Conservation (phyloP, 2,888 invertebrate genomes). For the Tinea pellionella region DNA sequence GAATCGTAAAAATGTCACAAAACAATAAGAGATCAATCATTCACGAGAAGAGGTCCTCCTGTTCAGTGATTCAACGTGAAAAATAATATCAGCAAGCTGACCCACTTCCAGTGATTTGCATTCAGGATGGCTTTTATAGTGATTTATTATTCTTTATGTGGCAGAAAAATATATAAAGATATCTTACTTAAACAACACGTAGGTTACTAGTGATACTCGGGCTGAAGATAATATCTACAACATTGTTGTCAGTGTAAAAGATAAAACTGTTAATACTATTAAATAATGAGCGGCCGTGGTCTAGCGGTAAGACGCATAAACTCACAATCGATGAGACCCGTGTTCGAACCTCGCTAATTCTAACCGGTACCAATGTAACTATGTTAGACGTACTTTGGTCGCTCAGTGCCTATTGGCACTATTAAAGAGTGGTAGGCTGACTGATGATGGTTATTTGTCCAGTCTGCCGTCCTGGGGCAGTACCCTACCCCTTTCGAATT, state of each 20-base stretch:
- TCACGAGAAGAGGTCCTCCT: conserved; percentile 36
- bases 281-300: too few species aligned
- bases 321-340: too few species aligned
- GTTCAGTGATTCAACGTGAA: conserved; percentile 49
- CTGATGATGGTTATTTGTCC: too few species aligned
- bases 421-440: too few species aligned
- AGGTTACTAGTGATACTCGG: neutral
- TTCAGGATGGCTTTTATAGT: conserved; percentile 42
- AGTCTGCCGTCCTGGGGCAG: too few species aligned
- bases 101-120: conserved; percentile 64
- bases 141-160: conserved; percentile 59
- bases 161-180: conserved; percentile 42
- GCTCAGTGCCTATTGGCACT: too few species aligned
- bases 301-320: too few species aligned
- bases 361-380: too few species aligned
- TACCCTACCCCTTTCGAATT: too few species aligned
- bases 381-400: too few species aligned
- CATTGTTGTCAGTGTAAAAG: neutral
- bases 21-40: conserved; percentile 62
- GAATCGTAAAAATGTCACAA: conserved; percentile 52
- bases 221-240: neutral
- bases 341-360: too few species aligned
- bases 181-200: conserved; percentile 18
- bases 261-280: too few species aligned
- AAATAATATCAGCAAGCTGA: conserved; percentile 55